Percentiles rank a stretch among this genome's conserved stretches.
phyloP scores from a whole-genome alignment of 2,797 vertebrate genomes.

The Melanotaenia pygmaea region DNA sequence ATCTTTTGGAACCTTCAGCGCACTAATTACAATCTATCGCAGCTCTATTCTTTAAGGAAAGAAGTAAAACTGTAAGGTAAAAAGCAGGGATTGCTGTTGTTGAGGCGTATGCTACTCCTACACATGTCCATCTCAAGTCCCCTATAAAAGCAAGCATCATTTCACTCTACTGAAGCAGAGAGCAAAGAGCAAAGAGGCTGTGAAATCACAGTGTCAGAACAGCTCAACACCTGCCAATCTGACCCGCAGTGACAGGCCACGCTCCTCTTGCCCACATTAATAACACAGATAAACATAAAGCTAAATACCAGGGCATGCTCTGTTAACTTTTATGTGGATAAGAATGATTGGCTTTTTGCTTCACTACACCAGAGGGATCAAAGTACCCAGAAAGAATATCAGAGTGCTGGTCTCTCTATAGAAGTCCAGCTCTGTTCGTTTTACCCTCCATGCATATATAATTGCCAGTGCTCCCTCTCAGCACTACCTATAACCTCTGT shows the following conservation, averaged over 20 bases:
- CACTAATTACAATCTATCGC: constrained; percentile 68
- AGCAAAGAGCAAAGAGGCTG: constrained; percentile 61
- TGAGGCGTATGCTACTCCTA: constrained; percentile 50
- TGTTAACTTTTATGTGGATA: constrained; percentile 85
- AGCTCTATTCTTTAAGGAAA: constrained; percentile 48
- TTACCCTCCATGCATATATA: constrained; percentile 72
- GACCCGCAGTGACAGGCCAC: constrained; percentile 74
- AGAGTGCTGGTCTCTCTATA: constrained; percentile 62
- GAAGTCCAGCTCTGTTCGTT: constrained; percentile 62
- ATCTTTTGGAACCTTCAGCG: constrained; percentile 58
- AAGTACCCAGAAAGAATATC: constrained; percentile 72
- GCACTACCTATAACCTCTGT: constrained; percentile 59
- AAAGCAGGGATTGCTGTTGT: constrained; percentile 43
- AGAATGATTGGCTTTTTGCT: constrained; percentile 85
- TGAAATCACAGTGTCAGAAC: constrained; percentile 78
- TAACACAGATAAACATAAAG: constrained; percentile 85
- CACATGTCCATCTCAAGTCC: constrained; percentile 56
- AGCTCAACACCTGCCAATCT: constrained; percentile 80
- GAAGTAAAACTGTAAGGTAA: constrained; percentile 23
- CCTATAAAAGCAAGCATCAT: constrained; percentile 66
- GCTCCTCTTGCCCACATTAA: constrained; percentile 78
- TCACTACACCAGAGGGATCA: constrained; percentile 80
- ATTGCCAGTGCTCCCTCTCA: constrained; percentile 66
- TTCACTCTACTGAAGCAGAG: constrained; percentile 72
- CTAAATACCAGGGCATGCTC: constrained; percentile 85